These are phyloP conservation scores for Helicoverpa armigera DNA, from an alignment of 1,140 invertebrate species.

Conservation along the genomic window DNA sequence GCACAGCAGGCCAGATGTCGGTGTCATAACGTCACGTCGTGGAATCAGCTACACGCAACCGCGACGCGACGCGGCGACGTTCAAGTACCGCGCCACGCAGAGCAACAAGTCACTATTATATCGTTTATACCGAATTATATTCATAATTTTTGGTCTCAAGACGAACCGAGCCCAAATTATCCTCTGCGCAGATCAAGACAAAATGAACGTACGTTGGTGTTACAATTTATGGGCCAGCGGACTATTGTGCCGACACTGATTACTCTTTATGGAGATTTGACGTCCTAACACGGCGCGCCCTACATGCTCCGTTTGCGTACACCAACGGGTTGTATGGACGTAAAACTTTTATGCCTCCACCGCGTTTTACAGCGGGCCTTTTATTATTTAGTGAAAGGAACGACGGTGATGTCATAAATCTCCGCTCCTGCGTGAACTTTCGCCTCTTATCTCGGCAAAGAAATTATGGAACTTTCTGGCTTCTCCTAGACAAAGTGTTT, in stretches of 20 bases:
- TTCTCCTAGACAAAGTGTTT: conserved; percentile 85
- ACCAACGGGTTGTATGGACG: conserved; percentile 83
- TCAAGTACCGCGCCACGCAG: conserved; percentile 22
- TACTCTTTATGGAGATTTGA: conserved; percentile 83
- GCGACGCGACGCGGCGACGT: conserved; percentile 22
- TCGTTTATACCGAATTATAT: conserved; percentile 42
- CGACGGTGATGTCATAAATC: conserved; percentile 85
- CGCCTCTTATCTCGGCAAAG: conserved; percentile 85
- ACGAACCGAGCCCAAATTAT: conserved; percentile 38
- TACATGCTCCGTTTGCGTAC: conserved; percentile 74
- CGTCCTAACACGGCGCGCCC: conserved; percentile 74
- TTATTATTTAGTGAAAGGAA: conserved; percentile 86
- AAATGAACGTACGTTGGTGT: conserved; percentile 60
- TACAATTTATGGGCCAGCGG: conserved; percentile 77
- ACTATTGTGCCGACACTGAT: conserved; percentile 80
- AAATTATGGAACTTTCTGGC: conserved; percentile 85
- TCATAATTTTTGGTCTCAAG: conserved; percentile 46
- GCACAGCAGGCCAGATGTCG: conserved; percentile 44
- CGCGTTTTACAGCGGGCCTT: conserved; percentile 84
- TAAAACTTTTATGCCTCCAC: conserved; percentile 84
- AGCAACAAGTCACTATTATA: conserved; percentile 49
- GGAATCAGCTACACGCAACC: conserved; percentile 45
- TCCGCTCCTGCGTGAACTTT: conserved; percentile 85
- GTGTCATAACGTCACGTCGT: conserved; percentile 45
- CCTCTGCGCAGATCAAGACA: conserved; percentile 50